phyloP scores from a whole-genome alignment of 2,888 invertebrate genomes.

The Limnephilus marmoratus region DNA sequence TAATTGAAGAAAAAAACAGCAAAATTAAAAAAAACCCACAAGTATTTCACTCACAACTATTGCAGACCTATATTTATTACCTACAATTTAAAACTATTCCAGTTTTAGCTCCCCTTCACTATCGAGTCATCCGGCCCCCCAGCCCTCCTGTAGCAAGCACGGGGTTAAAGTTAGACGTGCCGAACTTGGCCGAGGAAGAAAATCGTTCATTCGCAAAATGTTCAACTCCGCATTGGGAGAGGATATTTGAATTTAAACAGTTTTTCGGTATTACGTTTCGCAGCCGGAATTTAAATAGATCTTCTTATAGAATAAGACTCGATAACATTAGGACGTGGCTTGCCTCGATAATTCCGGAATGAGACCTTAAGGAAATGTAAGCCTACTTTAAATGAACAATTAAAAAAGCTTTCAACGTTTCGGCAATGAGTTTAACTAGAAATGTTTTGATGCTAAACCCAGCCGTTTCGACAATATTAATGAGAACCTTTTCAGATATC shows the following conservation, averaged over 20 bases:
- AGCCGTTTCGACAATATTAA: background rate
- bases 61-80: background rate
- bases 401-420: constrained; percentile 27
- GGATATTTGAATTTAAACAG: constrained; percentile 48
- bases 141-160: background rate
- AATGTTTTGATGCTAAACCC: background rate
- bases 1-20: no score
- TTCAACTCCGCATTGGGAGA: constrained; percentile 34
- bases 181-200: constrained; percentile 26
- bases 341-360: constrained; percentile 19
- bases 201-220: constrained; percentile 49
- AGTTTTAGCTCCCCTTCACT: background rate
- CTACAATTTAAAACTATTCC: background rate
- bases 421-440: background rate
- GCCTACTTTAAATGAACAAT: constrained; percentile 38
- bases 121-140: background rate
- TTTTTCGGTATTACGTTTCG: constrained; percentile 50
- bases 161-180: constrained; percentile 40
- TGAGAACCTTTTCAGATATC: background rate
- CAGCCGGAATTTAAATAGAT: constrained; percentile 44
- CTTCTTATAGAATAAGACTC: constrained; percentile 50
- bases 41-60: background rate
- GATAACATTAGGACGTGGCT: constrained; percentile 44
- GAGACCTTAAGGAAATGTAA: constrained; percentile 37
- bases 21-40: background rate